Conservation (phyloP, 92 coral and sea anemone species). For the Zoanthus sociatus region DNA sequence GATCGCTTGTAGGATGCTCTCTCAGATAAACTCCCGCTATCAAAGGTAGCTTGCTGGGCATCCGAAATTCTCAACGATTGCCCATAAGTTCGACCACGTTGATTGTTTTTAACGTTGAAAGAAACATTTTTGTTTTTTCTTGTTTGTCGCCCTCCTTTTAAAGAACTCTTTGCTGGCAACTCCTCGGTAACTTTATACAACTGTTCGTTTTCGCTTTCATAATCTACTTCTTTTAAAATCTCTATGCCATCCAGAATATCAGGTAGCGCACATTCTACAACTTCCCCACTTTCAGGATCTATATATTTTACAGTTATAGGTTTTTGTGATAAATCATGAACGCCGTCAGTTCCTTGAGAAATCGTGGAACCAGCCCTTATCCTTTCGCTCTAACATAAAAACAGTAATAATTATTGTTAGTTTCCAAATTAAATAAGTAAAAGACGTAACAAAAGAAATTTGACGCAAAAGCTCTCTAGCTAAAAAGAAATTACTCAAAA, state of each 20-base stretch:
- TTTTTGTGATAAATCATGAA: neutral
- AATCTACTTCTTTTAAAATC: conserved; percentile 54
- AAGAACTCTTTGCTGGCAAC: conserved; percentile 15
- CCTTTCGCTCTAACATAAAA: neutral
- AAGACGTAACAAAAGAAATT: too few species aligned
- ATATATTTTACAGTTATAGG: conserved; percentile 56
- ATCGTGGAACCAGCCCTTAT: conserved; percentile 6
- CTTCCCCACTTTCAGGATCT: conserved; percentile 77
- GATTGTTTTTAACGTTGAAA: conserved; percentile 26
- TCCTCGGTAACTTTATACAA: neutral
- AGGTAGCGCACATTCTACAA: conserved; percentile 57
- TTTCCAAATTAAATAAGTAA: too few species aligned
- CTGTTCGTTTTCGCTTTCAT: conserved; percentile 20
- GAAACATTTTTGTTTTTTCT: conserved; percentile 31
- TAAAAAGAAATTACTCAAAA: too few species aligned
- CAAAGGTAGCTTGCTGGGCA: neutral
- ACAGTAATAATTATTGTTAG: neutral
- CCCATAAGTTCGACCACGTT: conserved; percentile 18
- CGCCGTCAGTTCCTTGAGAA: neutral
- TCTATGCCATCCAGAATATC: conserved; percentile 78
- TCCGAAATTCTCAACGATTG: conserved; percentile 2
- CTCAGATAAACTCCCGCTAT: neutral
- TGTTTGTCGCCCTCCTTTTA: neutral
- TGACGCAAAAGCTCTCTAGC: too few species aligned
- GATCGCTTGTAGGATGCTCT: conserved; percentile 1